These are phyloP conservation scores for Dipus sagitta DNA, from an alignment of 2,797 vertebrate species.

Conservation along the genomic window DNA sequence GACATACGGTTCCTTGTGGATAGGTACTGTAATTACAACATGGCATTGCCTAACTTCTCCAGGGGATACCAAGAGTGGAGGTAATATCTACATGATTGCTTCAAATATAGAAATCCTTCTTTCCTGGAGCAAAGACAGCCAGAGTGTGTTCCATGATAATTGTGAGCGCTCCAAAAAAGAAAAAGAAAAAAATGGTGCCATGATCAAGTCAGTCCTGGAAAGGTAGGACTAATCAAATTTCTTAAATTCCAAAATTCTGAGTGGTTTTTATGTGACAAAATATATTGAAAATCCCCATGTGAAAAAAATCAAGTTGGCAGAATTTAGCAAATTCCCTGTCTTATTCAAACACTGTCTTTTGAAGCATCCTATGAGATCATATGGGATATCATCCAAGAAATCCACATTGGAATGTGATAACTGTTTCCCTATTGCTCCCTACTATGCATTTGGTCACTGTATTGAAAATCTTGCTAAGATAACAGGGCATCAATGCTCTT, in stretches of 20 bases:
- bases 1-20: background rate
- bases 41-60: background rate
- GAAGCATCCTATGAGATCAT: background rate
- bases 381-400: slow-evolving; percentile 9
- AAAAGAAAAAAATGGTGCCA: background rate
- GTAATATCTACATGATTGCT: background rate
- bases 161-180: background rate
- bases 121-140: slow-evolving; percentile 6
- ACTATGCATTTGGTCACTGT: background rate
- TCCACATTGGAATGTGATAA: background rate
- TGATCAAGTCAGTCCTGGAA: background rate
- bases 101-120: background rate
- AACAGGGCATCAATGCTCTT: background rate
- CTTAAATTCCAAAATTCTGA: slow-evolving; percentile 44
- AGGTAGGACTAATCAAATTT: slow-evolving; percentile 24
- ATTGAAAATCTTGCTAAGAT: slow-evolving; percentile 3
- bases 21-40: background rate
- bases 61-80: background rate
- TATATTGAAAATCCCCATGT: background rate
- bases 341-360: slow-evolving; percentile 10
- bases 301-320: background rate
- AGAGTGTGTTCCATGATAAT: background rate
- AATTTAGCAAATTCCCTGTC: slow-evolving; percentile 18
- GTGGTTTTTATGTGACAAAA: background rate
- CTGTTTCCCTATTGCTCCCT: background rate